Percentiles rank a stretch among this genome's conserved stretches.
These are phyloP conservation scores for Mesorhabditis spiculigera DNA, from an alignment of 2,888 invertebrate species.

Conservation along the genomic window DNA sequence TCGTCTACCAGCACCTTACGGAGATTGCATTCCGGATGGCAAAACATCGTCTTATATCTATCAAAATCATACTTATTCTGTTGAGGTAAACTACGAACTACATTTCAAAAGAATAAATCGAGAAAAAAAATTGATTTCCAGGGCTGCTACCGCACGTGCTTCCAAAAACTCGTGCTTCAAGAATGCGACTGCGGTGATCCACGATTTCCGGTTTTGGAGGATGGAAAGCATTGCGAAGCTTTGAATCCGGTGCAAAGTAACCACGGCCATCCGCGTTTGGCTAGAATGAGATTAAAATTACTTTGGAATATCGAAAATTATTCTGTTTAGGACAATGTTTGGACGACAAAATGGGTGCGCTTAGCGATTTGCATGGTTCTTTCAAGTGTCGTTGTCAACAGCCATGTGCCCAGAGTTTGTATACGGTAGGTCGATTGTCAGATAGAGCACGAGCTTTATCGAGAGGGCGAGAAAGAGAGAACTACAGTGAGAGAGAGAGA, in stretches of 20 bases:
- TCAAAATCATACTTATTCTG: conserved; percentile 47
- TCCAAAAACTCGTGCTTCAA: conserved; percentile 49
- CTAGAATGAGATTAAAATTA: background rate
- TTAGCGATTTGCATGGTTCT: conserved; percentile 45
- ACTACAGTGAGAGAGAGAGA: no score
- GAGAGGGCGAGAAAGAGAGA: no score
- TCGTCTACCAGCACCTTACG: conserved; percentile 51
- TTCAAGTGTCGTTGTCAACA: conserved; percentile 51
- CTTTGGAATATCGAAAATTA: background rate
- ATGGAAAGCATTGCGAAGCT: conserved; percentile 42
- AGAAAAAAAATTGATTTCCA: conserved; percentile 18
- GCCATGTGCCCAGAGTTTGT: conserved; percentile 51
- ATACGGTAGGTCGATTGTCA: conserved; percentile 22
- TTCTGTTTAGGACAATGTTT: conserved; percentile 47
- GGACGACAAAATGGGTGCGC: conserved; percentile 41
- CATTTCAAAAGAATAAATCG: background rate
- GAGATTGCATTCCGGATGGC: conserved; percentile 52
- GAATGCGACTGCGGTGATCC: conserved; percentile 57
- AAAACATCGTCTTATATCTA: conserved; percentile 52
- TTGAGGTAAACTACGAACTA: conserved; percentile 32
- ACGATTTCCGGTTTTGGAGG: conserved; percentile 48
- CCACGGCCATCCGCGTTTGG: background rate
- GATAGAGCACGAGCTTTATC: no score
- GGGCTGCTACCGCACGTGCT: conserved; percentile 55
- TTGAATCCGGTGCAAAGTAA: conserved; percentile 46